These are phyloP conservation scores for Meloidogyne exigua DNA, from an alignment of 1,140 invertebrate species.

Conservation along the genomic window DNA sequence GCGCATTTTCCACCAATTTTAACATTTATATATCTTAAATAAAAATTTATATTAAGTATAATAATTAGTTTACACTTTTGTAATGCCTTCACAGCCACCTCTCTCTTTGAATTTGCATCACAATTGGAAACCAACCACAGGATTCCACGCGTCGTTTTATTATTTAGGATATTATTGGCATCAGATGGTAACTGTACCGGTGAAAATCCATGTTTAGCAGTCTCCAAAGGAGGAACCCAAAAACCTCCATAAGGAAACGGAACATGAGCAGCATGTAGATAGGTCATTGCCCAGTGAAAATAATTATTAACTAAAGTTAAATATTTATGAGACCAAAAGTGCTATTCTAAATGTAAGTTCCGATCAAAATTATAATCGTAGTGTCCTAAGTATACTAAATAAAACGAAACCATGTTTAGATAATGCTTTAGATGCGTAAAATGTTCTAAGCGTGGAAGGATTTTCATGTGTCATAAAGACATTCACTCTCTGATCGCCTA, in stretches of 20 bases:
- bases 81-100: constrained; percentile 38
- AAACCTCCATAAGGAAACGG: constrained; percentile 37
- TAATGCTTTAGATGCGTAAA: not conserved
- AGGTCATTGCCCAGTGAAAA: constrained; percentile 42
- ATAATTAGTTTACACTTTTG: constrained; percentile 25
- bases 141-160: constrained; percentile 20
- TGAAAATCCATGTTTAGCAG: constrained; percentile 19
- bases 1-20: constrained; percentile 45
- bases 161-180: constrained; percentile 16
- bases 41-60: constrained; percentile 12
- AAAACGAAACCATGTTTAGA: not conserved
- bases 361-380: too few species aligned
- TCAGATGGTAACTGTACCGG: constrained; percentile 25
- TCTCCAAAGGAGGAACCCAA: constrained; percentile 30
- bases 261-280: constrained; percentile 23
- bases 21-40: constrained; percentile 41
- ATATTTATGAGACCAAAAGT: not conserved
- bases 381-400: not conserved
- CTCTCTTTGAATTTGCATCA: constrained; percentile 39
- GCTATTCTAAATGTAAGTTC: too few species aligned
- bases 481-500: not conserved
- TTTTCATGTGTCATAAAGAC: constrained; percentile 28
- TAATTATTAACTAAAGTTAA: constrained; percentile 23
- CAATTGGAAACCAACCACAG: constrained; percentile 52
- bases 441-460: not conserved